Conservation (phyloP, 2,888 invertebrate species). For the Melanostoma scalare region DNA sequence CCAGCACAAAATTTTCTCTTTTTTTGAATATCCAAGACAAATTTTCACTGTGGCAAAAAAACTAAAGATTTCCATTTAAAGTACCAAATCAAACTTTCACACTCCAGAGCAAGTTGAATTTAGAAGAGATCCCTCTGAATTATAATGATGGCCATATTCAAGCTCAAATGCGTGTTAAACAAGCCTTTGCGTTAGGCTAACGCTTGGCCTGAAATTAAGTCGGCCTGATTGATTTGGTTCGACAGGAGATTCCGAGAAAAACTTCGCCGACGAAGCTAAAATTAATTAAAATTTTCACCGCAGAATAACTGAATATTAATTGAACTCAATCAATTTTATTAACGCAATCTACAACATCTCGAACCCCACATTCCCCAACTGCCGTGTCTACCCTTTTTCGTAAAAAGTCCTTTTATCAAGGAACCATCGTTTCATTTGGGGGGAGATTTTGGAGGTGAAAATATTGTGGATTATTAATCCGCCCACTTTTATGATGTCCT, state of each 20-base stretch:
- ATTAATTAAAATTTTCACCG: slow-evolving; percentile 81
- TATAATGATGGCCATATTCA: too few relatives aligned
- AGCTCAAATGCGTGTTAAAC: too few relatives aligned
- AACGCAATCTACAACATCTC: slow-evolving; percentile 34
- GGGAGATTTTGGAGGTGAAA: slow-evolving; percentile 47
- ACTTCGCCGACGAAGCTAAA: slow-evolving; percentile 80
- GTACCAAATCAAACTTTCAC: too few relatives aligned
- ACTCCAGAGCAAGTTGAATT: too few relatives aligned
- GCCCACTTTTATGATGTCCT: slow-evolving; percentile 33
- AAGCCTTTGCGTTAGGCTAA: too few relatives aligned
- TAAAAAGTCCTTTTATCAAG: not conserved
- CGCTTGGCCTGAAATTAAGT: too few relatives aligned
- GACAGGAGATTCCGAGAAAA: not conserved
- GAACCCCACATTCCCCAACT: not conserved
- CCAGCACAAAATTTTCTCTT: too few relatives aligned
- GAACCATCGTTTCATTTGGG: not conserved
- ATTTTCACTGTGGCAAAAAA: too few relatives aligned
- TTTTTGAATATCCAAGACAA: too few relatives aligned
- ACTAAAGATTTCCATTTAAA: too few relatives aligned
- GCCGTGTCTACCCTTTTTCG: not conserved
- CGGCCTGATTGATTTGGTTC: too few relatives aligned
- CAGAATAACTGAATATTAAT: slow-evolving; percentile 82
- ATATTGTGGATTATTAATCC: slow-evolving; percentile 28
- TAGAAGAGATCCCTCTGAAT: too few relatives aligned
- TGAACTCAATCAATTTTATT: slow-evolving; percentile 82